A percentile compares a stretch with the other conserved stretches of the same genome.
These are phyloP conservation scores for Himalopsyche japonica DNA, from an alignment of 2,888 invertebrate species.

Conservation along the genomic window DNA sequence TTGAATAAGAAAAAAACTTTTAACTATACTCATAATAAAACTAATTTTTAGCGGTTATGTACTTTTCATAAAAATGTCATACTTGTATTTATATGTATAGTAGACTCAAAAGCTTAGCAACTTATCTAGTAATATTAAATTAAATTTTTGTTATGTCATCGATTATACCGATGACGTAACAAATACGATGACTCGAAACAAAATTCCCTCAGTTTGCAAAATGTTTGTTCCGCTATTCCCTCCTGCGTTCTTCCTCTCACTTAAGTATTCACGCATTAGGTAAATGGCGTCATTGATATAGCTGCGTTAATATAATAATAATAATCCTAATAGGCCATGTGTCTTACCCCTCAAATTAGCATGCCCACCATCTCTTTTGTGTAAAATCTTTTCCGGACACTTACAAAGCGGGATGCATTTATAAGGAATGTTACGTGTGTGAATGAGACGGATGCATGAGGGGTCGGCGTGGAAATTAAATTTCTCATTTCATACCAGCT, in stretches of 20 bases:
- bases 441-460: not conserved
- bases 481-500: constrained; percentile 19
- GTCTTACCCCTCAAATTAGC: not conserved
- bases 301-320: not conserved
- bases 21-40: too few relatives aligned
- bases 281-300: not conserved
- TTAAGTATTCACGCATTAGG: not conserved
- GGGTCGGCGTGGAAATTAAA: constrained; percentile 22
- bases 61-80: too few relatives aligned
- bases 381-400: not conserved
- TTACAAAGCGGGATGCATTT: not conserved
- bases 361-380: not conserved
- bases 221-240: not conserved
- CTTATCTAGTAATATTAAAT: too few relatives aligned
- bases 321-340: not conserved
- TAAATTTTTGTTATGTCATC: too few relatives aligned
- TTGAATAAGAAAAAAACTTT: too few relatives aligned
- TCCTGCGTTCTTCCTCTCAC: not conserved
- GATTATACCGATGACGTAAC: too few relatives aligned
- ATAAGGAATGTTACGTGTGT: not conserved
- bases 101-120: too few relatives aligned
- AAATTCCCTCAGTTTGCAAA: not conserved
- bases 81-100: too few relatives aligned
- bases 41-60: not conserved
- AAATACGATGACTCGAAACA: too few relatives aligned